Base-by-base conservation (phyloP, 2,888 invertebrate species). In the Dynastes hyllus region DNA sequence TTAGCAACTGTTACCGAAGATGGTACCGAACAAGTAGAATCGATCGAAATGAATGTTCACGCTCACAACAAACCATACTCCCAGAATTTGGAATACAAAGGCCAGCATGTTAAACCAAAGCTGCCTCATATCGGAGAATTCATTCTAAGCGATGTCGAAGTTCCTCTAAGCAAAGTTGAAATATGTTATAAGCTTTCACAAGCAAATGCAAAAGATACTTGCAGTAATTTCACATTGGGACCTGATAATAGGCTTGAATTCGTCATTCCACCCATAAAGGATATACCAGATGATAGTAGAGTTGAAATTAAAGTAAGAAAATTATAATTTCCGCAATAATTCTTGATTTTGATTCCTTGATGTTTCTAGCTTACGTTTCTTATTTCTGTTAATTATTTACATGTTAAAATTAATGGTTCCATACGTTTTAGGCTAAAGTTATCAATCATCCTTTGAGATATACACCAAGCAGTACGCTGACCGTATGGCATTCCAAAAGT, bases 41-140 rank as follows among this genome's bases (percentile, higher is more conserved):
- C 93, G 65, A 91, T 92, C 0, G 92, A 91, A 2, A 92, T 92
- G 16, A 91, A 91, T 5, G 91, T 92, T 0, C 88, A 90, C 27
- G 90, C 94, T 0, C 90, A 92, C 0, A 91, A 92, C 79, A 90
- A 92, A 53, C 90, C 92, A 0, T 88, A 92, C 45, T 90, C 94
- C 73, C 92, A 93, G 84, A 37, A 4, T 37, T 93, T 94, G 83
- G 86, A 91, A 0, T 91, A 92, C 63, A 91, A 91, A 9, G 89
- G 91, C 6, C 90, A 91, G 11, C 92, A 92, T 78, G 93, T 94
- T 83, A 93, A 94, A 76, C 93, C 94, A 0, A 93, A 93, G n/a
- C 88, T 95, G 22, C 94, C 95, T 0, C 94, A 93, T 83, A 92
- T 92, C 82, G 91, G 94, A 73, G 93, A 92, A 89, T 67, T 85